These are phyloP conservation scores for Lampris megalopsis DNA, from an alignment of 2,113 vertebrate species.

Conservation along the genomic window DNA sequence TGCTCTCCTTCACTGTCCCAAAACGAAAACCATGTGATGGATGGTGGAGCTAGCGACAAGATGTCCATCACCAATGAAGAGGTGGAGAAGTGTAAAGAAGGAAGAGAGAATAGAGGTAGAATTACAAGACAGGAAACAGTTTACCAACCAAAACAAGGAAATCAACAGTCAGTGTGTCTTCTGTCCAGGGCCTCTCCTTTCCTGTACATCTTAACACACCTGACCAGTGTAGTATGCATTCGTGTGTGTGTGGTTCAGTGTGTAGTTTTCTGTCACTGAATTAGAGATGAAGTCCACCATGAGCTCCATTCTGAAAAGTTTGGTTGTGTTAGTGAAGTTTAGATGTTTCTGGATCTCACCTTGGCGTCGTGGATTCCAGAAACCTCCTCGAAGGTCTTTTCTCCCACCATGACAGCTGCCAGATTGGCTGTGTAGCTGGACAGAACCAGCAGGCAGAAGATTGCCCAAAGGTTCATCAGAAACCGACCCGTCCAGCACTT, in stretches of 20 bases:
- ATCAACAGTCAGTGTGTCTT: background rate
- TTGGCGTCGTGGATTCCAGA: constrained; percentile 93
- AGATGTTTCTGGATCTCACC: constrained; percentile 78
- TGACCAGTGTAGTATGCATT: no score
- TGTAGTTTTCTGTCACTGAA: no score
- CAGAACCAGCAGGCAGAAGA: constrained; percentile 94
- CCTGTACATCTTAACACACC: no score
- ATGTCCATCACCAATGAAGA: constrained; percentile 7
- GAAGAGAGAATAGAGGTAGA: background rate
- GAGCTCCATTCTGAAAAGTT: no score
- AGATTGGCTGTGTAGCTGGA: constrained; percentile 96
- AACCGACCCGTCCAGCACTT: constrained; percentile 94
- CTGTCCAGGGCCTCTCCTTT: no score
- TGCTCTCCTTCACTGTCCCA: constrained; percentile 93
- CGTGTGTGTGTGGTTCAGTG: no score
- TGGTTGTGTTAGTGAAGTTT: background rate
- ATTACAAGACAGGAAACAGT: background rate
- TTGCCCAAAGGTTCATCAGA: constrained; percentile 96
- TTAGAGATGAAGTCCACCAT: no score
- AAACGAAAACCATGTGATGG: constrained; percentile 90
- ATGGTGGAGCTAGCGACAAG: constrained; percentile 86
- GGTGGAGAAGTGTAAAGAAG: constrained; percentile 4
- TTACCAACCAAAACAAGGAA: background rate
- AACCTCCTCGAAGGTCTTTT: constrained; percentile 92
- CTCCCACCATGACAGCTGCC: constrained; percentile 94